A percentile compares a stretch with the other conserved stretches of the same genome.
Evolutionary conservation across 2,113 vertebrate genomes (phyloP).

Genomic region (Semnornis frantzii): DNA sequence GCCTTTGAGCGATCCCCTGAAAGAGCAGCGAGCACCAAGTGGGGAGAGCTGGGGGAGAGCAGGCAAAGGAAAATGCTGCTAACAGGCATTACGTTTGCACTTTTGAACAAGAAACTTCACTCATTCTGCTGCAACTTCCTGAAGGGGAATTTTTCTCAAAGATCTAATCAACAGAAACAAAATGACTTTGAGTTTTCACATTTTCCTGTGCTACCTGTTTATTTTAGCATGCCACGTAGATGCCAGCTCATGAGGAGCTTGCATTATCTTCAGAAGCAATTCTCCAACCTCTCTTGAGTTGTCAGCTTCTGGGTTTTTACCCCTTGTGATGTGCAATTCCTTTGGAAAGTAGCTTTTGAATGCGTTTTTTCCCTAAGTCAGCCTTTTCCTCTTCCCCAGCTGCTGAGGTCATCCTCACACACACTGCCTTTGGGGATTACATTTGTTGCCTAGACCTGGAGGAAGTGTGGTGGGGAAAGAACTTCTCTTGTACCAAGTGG

Average conservation of each 20-base stretch:
- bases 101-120: neutral
- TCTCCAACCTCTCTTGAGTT: neutral
- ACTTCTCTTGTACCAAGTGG: neutral
- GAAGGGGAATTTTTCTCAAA: conserved; percentile 61
- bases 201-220: neutral
- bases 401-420: neutral
- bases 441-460: neutral
- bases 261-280: neutral
- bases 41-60: neutral
- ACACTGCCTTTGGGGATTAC: neutral
- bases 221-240: neutral
- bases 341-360: neutral
- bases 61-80: conserved; percentile 45
- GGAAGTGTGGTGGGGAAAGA: neutral
- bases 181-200: neutral
- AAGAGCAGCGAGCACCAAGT: neutral
- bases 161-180: conserved; percentile 22
- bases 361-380: too few species aligned
- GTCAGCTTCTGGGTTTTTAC: neutral
- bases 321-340: neutral
- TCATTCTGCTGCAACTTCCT: conserved; percentile 40
- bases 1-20: neutral
- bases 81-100: neutral
- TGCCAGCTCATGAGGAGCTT: neutral
- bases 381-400: neutral